phyloP scores from a whole-genome alignment of 2,888 invertebrate genomes.

The Ischnura elegans region DNA sequence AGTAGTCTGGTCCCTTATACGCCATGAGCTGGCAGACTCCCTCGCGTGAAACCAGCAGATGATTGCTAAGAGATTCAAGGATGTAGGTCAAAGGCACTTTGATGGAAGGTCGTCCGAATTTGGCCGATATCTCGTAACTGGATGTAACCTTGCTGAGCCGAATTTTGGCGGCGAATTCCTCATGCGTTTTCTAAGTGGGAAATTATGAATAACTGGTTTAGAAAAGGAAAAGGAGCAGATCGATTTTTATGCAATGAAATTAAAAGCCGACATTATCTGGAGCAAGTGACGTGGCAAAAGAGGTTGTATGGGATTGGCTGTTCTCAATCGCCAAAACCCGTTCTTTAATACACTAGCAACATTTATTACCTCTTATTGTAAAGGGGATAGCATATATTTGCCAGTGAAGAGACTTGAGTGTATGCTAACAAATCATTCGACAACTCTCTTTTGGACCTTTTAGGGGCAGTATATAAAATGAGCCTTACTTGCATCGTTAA shows the following conservation, averaged over 20 bases:
- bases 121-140: not conserved
- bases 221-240: not conserved
- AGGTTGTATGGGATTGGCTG: too few species aligned
- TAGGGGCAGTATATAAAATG: too few species aligned
- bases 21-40: not conserved
- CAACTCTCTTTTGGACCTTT: too few species aligned
- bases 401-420: too few species aligned
- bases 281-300: not conserved
- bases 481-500: too few species aligned
- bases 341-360: too few species aligned
- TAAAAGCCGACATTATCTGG: not conserved
- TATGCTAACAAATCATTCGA: too few species aligned
- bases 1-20: not conserved
- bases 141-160: not conserved
- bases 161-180: not conserved
- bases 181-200: not conserved
- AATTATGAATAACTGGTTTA: not conserved
- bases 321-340: too few species aligned
- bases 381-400: too few species aligned
- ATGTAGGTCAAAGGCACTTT: not conserved
- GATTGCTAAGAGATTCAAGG: not conserved
- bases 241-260: not conserved
- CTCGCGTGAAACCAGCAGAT: not conserved
- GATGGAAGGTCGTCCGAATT: not conserved
- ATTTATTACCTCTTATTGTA: too few species aligned